Evolutionary conservation across 2,797 vertebrate genomes (phyloP).

Genomic region (Heterohyrax brucei): DNA sequence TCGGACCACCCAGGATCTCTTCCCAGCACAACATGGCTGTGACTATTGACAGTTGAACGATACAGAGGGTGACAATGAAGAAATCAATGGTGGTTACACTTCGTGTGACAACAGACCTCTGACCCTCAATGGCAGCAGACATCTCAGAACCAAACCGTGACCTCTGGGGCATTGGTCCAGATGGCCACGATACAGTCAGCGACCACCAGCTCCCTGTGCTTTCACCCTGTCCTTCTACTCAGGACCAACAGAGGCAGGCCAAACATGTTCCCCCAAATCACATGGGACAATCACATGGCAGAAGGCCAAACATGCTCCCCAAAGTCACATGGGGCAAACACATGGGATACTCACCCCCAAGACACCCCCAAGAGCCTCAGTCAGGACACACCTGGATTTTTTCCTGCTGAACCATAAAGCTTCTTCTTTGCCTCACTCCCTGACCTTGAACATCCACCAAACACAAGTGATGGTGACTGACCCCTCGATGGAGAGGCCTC

Average conservation of each 20-base stretch:
- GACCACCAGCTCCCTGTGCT: neutral
- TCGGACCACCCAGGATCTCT: neutral
- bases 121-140: too few relatives aligned
- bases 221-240: neutral
- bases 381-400: neutral
- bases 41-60: neutral
- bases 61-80: neutral
- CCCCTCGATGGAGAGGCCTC: neutral
- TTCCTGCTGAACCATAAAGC: neutral
- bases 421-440: fast-evolving
- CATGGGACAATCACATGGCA: too few relatives aligned
- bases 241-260: neutral
- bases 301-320: fast-evolving
- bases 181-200: neutral
- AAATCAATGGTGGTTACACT: fast-evolving
- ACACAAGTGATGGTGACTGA: neutral
- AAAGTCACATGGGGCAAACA: too few relatives aligned
- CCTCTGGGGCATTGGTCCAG: too few relatives aligned
- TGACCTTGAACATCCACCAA: neutral
- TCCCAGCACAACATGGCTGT: fast-evolving
- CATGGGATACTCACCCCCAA: neutral
- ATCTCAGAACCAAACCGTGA: too few relatives aligned
- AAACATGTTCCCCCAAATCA: fast-evolving
- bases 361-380: neutral
- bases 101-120: neutral